phyloP scores from a whole-genome alignment of 2,888 invertebrate genomes.

The Rugalucina vietnamica region DNA sequence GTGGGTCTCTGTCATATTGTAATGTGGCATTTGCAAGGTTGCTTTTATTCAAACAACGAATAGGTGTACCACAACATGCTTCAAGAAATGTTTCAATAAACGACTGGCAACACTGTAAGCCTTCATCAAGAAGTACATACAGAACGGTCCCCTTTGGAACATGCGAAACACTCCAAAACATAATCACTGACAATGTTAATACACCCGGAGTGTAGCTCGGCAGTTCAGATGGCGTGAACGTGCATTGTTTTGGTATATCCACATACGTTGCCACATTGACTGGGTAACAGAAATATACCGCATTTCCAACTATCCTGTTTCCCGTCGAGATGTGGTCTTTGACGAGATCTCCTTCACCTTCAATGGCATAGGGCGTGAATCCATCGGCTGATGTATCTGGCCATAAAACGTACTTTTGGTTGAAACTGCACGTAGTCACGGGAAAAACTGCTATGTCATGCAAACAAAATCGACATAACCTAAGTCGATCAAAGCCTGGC shows the following conservation, averaged over 20 bases:
- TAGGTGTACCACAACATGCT: no score
- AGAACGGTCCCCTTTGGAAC: background rate
- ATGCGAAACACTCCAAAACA: conserved; percentile 25
- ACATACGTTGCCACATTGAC: conserved; percentile 20
- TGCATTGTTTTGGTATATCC: conserved; percentile 28
- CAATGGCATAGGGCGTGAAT: conserved; percentile 34
- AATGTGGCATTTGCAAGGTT: background rate
- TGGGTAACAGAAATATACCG: conserved; percentile 35
- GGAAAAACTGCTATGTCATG: conserved; percentile 31
- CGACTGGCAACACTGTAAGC: background rate
- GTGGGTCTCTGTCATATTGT: no score
- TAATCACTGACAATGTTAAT: conserved; percentile 27
- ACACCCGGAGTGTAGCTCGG: conserved; percentile 29
- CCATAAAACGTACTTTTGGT: conserved; percentile 29
- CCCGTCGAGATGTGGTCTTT: background rate
- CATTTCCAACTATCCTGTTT: conserved; percentile 5
- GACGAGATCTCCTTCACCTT: conserved; percentile 31
- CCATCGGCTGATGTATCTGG: conserved; percentile 36
- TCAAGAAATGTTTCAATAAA: no score
- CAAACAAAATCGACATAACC: no score
- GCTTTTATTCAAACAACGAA: background rate
- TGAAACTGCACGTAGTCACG: conserved; percentile 5
- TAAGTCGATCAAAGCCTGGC: no score
- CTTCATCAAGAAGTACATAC: background rate
- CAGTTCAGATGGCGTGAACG: conserved; percentile 12